A percentile compares a stretch with the other conserved stretches of the same genome.
These are phyloP conservation scores for Drosophila mojavensis DNA, from an alignment of 1,140 invertebrate species.

Conservation along the genomic window DNA sequence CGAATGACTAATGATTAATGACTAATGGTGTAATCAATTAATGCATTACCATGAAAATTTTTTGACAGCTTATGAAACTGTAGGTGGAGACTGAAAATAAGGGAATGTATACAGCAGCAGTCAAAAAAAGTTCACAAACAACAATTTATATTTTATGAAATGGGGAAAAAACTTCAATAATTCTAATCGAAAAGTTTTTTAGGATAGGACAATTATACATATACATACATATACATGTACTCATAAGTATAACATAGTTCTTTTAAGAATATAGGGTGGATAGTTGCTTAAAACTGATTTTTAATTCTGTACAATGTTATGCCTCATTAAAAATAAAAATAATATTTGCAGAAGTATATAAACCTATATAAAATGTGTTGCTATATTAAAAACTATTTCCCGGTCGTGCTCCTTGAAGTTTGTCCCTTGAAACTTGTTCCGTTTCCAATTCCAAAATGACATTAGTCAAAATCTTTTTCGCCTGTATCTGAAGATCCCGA, in stretches of 20 bases:
- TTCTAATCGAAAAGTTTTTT: no score
- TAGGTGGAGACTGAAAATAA: neutral
- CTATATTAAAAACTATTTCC: neutral
- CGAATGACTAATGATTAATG: neutral
- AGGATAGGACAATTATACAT: no score
- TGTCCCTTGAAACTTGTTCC: neutral
- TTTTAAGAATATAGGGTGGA: no score
- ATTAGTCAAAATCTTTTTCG: conserved; percentile 1
- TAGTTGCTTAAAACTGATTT: neutral
- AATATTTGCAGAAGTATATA: neutral
- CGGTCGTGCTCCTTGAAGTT: neutral
- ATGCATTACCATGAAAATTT: neutral
- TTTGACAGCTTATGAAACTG: neutral
- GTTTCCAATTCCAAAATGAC: neutral
- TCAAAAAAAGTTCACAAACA: no score
- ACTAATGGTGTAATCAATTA: conserved; percentile 1
- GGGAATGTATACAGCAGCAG: neutral
- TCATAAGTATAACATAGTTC: no score
- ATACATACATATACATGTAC: no score
- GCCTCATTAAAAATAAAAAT: neutral
- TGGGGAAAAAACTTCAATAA: no score
- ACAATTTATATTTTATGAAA: no score
- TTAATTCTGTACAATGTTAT: neutral
- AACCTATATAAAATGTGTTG: neutral
- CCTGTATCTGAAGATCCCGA: conserved; percentile 8